Percentiles rank a stretch among this genome's conserved stretches.
phyloP scores from a whole-genome alignment of 2,797 vertebrate species.

The Bryconaethiops microstoma region DNA sequence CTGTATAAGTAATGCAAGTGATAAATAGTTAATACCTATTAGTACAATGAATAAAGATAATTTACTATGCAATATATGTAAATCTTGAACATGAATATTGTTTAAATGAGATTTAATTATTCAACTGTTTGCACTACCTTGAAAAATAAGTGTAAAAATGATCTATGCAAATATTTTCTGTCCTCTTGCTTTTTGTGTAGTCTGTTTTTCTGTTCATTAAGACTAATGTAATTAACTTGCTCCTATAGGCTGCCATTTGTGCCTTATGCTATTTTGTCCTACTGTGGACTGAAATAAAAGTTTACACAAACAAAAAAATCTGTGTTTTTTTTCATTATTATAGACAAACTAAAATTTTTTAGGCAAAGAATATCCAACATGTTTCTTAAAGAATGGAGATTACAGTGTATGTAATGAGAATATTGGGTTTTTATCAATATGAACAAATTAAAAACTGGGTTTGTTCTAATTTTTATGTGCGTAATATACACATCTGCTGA shows the following conservation, averaged over 20 bases:
- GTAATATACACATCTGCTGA: not conserved
- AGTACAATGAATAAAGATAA: slow-evolving; percentile 26
- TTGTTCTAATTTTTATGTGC: not conserved
- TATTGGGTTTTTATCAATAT: not conserved
- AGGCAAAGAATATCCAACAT: slow-evolving; percentile 48
- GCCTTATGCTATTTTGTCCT: slow-evolving; percentile 59
- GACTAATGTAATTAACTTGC: not conserved
- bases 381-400: not conserved
- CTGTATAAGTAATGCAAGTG: not conserved
- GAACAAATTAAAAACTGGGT: not conserved
- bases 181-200: not conserved
- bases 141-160: slow-evolving; percentile 8
- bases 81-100: not conserved
- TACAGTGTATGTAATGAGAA: not conserved
- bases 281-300: slow-evolving; percentile 74
- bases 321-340: not conserved
- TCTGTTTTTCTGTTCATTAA: not conserved
- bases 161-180: slow-evolving; percentile 32
- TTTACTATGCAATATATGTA: slow-evolving; percentile 43
- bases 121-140: slow-evolving; percentile 25
- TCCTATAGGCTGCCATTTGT: slow-evolving; percentile 6
- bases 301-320: slow-evolving; percentile 69
- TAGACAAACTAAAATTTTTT: not conserved
- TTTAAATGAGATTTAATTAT: slow-evolving; percentile 24
- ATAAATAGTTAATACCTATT: not conserved